Evolutionary conservation across 2,888 invertebrate genomes (phyloP), one percentile per base, ranked within the genome.

Genomic region (Falcaria lacertinaria): DNA sequence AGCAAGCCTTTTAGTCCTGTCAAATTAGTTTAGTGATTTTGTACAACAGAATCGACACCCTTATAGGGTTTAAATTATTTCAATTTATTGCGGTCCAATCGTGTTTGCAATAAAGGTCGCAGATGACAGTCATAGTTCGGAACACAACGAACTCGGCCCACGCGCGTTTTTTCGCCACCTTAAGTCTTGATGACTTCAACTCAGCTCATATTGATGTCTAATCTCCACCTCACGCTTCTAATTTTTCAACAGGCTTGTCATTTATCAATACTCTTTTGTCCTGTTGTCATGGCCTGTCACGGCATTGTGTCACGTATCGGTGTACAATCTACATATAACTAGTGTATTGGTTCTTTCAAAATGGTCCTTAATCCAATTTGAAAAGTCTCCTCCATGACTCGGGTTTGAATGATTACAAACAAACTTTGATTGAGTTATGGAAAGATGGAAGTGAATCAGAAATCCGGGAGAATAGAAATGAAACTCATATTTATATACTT

Each of bases 181-280:
- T 43, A 42, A 46, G 47, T 44, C 44, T n/a, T 11, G 37, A 37
- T 37, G 37, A 37, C 54, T 53, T 54, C 52, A 55, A 54, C 22
- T 19, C 19, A 4, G 41, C 44, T 43, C 52, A 52, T 54, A 59
- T 66, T 60, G 63, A 57, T 42, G 55, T 52, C 55, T 69, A 69
- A 74, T 73, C 64, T 59, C 40, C 35, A 35, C 60, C 64, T 69
- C 74, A 74, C 72, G 72, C 54, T 56, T 54, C 55, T 61, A 53
- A 72, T 73, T 64, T 67, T 69, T 72, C 71, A 74, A 63, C 43
- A 34, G 40, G 49, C 54, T 53, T 52, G 50, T 35, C 47, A 45
- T 50, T 52, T 54, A 51, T 45, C 46, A 41, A 43, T 44, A 38
- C 45, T 42, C 53, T 53, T 55, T 56, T 52, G 47, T 48, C 38